phyloP scores from a whole-genome alignment of 2,888 invertebrate species.

The Eristalinus sepulchralis region DNA sequence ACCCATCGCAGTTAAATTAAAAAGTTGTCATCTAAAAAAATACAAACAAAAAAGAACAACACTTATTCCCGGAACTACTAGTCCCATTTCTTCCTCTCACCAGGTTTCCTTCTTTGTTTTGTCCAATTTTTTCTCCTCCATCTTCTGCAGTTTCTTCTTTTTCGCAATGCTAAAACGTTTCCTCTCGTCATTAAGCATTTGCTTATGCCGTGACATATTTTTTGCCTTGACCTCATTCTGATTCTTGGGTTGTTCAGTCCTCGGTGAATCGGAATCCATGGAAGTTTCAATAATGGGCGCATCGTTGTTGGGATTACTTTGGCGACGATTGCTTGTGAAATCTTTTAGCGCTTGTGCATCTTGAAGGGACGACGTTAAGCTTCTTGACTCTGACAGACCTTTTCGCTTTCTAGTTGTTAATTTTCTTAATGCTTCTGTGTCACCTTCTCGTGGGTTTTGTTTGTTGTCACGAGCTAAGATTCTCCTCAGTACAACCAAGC shows the following conservation, averaged over 20 bases:
- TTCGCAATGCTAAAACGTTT: constrained; percentile 42
- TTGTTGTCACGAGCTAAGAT: neutral
- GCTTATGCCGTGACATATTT: constrained; percentile 1
- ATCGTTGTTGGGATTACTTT: neutral
- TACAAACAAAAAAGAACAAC: too few relatives aligned
- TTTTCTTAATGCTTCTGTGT: constrained; percentile 11
- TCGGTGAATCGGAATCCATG: constrained; percentile 41
- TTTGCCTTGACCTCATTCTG: constrained; percentile 6
- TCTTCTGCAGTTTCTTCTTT: constrained; percentile 16
- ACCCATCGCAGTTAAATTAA: too few relatives aligned
- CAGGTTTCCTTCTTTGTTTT: constrained; percentile 5
- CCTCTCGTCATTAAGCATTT: constrained; percentile 29
- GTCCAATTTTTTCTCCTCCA: neutral
- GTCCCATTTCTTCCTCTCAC: neutral
- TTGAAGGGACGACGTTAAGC: neutral
- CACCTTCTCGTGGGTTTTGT: constrained; percentile 16
- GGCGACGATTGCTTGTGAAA: neutral
- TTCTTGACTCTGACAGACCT: neutral
- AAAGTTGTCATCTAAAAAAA: neutral
- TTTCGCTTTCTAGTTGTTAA: neutral
- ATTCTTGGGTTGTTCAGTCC: neutral
- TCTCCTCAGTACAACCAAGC: neutral
- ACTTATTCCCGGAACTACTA: neutral
- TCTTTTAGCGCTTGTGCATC: neutral
- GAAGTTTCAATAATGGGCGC: constrained; percentile 59